A percentile compares a stretch with the other conserved stretches of the same genome.
Evolutionary conservation across 2,797 vertebrate genomes (phyloP).

Genomic region (Dallia pectoralis): DNA sequence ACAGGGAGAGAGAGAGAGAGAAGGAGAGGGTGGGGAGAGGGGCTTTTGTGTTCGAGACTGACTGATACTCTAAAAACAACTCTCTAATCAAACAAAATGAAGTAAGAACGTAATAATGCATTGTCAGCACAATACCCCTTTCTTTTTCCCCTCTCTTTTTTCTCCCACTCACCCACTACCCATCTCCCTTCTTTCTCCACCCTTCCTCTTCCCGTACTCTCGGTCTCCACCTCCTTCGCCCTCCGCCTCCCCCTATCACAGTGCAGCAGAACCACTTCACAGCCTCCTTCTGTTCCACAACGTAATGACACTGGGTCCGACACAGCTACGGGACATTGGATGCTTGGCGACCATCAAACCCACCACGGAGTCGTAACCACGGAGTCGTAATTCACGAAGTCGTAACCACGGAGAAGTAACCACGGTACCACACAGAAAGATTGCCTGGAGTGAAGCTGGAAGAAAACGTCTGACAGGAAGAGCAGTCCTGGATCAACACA

Average conservation of each 20-base stretch:
- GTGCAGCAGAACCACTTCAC: conserved; percentile 10
- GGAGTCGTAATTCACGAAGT: conserved; percentile 22
- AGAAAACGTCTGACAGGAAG: not conserved
- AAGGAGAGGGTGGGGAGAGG: no score
- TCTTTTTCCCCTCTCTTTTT: not conserved
- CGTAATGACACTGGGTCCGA: conserved; percentile 24
- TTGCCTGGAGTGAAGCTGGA: not conserved
- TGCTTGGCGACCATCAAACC: conserved; percentile 16
- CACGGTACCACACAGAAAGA: not conserved
- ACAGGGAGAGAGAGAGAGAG: conserved; percentile 7
- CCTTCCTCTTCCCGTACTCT: not conserved
- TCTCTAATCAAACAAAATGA: not conserved
- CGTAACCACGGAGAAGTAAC: no score
- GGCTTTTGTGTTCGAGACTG: not conserved
- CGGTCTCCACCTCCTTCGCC: not conserved
- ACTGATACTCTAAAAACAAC: not conserved
- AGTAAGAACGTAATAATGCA: not conserved
- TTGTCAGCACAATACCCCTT: not conserved
- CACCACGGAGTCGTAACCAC: conserved; percentile 28
- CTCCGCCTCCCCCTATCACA: not conserved
- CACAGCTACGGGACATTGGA: not conserved
- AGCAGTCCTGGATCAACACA: not conserved
- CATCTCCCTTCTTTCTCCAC: not conserved
- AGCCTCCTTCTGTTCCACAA: conserved; percentile 18
- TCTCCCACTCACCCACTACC: conserved; percentile 21